Conservation (phyloP, 2,113 vertebrate species). For the Lates calcarifer region DNA sequence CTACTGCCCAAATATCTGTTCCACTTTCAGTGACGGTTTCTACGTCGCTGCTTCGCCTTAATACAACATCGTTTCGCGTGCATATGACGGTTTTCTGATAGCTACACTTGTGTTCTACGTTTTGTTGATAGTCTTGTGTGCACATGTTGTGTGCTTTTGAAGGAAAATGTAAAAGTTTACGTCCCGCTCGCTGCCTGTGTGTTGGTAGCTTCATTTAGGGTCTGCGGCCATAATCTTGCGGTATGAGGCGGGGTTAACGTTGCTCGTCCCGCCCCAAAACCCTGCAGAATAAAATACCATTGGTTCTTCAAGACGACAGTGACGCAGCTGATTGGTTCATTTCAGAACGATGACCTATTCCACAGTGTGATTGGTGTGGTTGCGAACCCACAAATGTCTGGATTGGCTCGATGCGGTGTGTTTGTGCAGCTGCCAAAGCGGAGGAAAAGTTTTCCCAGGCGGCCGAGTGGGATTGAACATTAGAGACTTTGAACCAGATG, state of each 20-base stretch:
- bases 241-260: conserved; percentile 68
- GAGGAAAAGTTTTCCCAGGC: conserved; percentile 53
- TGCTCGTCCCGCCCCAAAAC: conserved; percentile 62
- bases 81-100: conserved; percentile 15
- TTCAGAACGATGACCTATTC: not conserved
- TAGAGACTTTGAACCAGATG: not conserved
- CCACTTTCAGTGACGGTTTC: conserved; percentile 69
- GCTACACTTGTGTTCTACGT: conserved; percentile 43
- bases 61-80: not conserved
- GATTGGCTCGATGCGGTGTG: conserved; percentile 31
- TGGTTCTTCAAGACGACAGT: conserved; percentile 32
- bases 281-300: conserved; percentile 11
- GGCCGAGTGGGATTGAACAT: not conserved
- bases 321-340: conserved; percentile 45
- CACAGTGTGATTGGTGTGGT: conserved; percentile 53
- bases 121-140: conserved; percentile 19
- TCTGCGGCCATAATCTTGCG: conserved; percentile 87
- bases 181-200: conserved; percentile 50
- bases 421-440: conserved; percentile 17
- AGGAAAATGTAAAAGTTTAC: conserved; percentile 70
- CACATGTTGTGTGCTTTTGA: conserved; percentile 39
- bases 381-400: not conserved
- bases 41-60: conserved; percentile 51
- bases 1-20: conserved; percentile 67
- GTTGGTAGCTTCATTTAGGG: conserved; percentile 63